These are phyloP conservation scores for Buathra laborator DNA, from an alignment of 2,888 invertebrate genomes.

Conservation along the genomic window DNA sequence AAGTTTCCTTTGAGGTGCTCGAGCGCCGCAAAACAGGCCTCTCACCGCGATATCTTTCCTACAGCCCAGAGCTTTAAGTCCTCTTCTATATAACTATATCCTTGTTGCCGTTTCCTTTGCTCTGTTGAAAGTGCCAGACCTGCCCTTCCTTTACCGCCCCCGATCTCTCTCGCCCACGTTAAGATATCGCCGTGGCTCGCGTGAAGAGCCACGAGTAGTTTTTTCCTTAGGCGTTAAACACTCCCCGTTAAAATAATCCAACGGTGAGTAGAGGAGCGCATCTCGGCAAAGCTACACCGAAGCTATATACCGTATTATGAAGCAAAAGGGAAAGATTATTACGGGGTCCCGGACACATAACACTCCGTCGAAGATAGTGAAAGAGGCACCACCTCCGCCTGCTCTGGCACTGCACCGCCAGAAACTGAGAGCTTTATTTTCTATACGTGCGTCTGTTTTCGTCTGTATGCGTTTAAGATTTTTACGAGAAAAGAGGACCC, in stretches of 20 bases:
- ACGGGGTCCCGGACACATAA: slow-evolving; percentile 66
- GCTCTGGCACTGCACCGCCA: slow-evolving; percentile 40
- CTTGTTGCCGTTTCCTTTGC: slow-evolving; percentile 3
- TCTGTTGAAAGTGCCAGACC: slow-evolving; percentile 52
- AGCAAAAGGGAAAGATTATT: slow-evolving; percentile 58
- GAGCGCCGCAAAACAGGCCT: slow-evolving; percentile 67
- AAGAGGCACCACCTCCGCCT: slow-evolving; percentile 34
- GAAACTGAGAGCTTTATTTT: slow-evolving; percentile 40
- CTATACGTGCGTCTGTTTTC: neutral
- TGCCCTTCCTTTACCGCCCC: slow-evolving; percentile 48
- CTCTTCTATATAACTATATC: slow-evolving; percentile 32
- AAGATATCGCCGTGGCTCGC: slow-evolving; percentile 50
- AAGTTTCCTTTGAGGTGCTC: slow-evolving; percentile 62
- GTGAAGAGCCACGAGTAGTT: slow-evolving; percentile 44
- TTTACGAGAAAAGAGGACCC: slow-evolving; percentile 48
- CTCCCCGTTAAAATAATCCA: slow-evolving; percentile 77
- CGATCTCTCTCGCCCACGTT: slow-evolving; percentile 23
- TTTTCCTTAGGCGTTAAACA: slow-evolving; percentile 69
- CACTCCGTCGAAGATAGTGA: slow-evolving; percentile 67
- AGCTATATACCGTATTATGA: slow-evolving; percentile 49
- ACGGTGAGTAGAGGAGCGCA: slow-evolving; percentile 47
- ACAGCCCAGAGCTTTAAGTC: slow-evolving; percentile 24
- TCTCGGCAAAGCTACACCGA: slow-evolving; percentile 15
- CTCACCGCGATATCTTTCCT: slow-evolving; percentile 54
- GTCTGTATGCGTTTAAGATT: slow-evolving; percentile 36